These are phyloP conservation scores for Auanema freiburgensis DNA, from an alignment of 2,888 invertebrate genomes.

Conservation along the genomic window DNA sequence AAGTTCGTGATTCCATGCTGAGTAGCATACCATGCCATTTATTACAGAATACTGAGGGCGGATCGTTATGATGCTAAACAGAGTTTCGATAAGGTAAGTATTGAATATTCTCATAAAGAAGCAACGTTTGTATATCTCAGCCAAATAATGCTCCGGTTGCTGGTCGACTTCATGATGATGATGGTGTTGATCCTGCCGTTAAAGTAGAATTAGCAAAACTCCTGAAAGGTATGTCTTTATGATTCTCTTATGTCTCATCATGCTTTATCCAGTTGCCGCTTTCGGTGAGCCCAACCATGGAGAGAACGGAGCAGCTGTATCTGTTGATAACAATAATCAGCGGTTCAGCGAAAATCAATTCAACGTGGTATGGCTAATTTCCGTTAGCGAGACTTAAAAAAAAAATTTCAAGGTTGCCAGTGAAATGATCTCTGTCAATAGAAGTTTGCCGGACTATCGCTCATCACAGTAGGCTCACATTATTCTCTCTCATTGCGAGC, in stretches of 20 bases:
- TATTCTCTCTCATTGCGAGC: neutral
- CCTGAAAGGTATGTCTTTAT: conserved; percentile 1
- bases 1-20: neutral
- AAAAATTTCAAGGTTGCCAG: conserved; percentile 83
- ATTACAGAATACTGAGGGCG: neutral
- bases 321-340: conserved; percentile 49
- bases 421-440: conserved; percentile 93
- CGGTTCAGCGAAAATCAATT: conserved; percentile 75
- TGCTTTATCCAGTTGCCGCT: conserved; percentile 29
- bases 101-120: neutral
- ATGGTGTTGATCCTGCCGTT: conserved; percentile 13
- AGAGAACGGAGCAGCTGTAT: conserved; percentile 55
- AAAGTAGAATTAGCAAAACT: neutral
- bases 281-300: conserved; percentile 50
- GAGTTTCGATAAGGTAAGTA: no score
- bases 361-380: conserved; percentile 35
- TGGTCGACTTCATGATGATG: conserved; percentile 8
- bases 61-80: neutral
- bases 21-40: neutral
- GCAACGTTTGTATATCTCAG: neutral
- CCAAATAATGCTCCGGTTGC: neutral
- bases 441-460: conserved; percentile 85
- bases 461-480: conserved; percentile 27
- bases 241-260: neutral
- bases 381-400: neutral